These are phyloP conservation scores for Procambarus virginalis DNA, from an alignment of 1,140 invertebrate genomes.

Conservation along the genomic window DNA sequence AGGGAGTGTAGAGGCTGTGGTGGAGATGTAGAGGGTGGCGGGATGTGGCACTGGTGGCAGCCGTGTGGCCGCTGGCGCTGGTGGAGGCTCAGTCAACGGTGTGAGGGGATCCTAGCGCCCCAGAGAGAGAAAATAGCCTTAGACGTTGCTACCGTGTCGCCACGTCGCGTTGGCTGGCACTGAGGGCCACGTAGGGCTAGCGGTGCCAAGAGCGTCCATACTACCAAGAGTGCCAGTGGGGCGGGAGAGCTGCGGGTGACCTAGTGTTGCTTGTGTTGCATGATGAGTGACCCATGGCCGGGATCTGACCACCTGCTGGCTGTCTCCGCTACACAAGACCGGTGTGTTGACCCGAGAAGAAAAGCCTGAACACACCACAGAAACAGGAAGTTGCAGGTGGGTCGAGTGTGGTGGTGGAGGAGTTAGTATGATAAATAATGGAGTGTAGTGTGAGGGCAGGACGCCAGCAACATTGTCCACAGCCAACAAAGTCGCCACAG, in stretches of 20 bases:
- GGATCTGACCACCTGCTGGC: not conserved
- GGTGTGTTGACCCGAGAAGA: not conserved
- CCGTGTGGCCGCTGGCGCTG: slow-evolving; percentile 30
- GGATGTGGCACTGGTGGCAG: not conserved
- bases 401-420: no score
- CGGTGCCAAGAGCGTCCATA: slow-evolving; percentile 6
- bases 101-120: slow-evolving; percentile 21
- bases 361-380: no score
- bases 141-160: slow-evolving; percentile 6
- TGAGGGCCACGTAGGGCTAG: slow-evolving; percentile 24
- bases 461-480: not conserved
- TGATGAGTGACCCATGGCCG: not conserved
- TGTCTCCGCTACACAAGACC: not conserved
- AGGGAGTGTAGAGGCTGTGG: no score
- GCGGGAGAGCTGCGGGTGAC: not conserved
- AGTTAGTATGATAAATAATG: no score
- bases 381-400: no score
- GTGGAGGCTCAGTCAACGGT: slow-evolving; percentile 26
- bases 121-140: slow-evolving; percentile 40
- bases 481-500: not conserved
- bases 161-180: slow-evolving; percentile 21
- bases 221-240: not conserved
- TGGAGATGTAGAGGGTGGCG: not conserved
- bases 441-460: no score
- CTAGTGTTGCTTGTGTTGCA: not conserved